Evolutionary conservation across 2,888 invertebrate genomes (phyloP).

Genomic region (Anticlea derivata): DNA sequence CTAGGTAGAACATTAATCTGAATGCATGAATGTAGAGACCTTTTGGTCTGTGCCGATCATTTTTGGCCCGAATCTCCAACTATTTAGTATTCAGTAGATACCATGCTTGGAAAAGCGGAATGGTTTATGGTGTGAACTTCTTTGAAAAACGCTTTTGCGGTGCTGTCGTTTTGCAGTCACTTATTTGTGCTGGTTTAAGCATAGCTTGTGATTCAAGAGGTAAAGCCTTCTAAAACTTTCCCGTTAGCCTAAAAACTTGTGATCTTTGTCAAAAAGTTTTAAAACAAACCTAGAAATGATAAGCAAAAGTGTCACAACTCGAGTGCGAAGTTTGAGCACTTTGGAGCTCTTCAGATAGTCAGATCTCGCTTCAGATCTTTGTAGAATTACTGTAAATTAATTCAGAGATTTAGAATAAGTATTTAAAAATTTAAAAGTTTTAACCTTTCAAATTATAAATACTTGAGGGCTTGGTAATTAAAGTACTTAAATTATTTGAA

Average conservation of each 20-base stretch:
- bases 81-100: too few species aligned
- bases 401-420: not conserved
- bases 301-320: conserved; percentile 28
- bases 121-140: too few species aligned
- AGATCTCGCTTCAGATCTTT: not conserved
- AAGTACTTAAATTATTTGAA: conserved; percentile 1
- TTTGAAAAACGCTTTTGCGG: too few species aligned
- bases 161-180: too few species aligned
- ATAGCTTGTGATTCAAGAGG: too few species aligned
- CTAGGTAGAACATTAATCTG: too few species aligned
- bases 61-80: too few species aligned
- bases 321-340: conserved; percentile 16
- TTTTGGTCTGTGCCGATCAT: too few species aligned
- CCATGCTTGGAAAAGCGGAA: too few species aligned
- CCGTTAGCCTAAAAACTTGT: conserved; percentile 19
- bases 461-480: conserved; percentile 1
- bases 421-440: not conserved
- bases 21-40: too few species aligned
- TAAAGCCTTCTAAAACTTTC: conserved; percentile 9
- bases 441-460: not conserved
- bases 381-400: conserved; percentile 1
- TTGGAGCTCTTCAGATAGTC: conserved; percentile 3
- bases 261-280: conserved; percentile 24
- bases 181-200: too few species aligned
- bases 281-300: conserved; percentile 28